Evolutionary conservation across 1,140 invertebrate species (phyloP).

Genomic region (Aphelinus certus): DNA sequence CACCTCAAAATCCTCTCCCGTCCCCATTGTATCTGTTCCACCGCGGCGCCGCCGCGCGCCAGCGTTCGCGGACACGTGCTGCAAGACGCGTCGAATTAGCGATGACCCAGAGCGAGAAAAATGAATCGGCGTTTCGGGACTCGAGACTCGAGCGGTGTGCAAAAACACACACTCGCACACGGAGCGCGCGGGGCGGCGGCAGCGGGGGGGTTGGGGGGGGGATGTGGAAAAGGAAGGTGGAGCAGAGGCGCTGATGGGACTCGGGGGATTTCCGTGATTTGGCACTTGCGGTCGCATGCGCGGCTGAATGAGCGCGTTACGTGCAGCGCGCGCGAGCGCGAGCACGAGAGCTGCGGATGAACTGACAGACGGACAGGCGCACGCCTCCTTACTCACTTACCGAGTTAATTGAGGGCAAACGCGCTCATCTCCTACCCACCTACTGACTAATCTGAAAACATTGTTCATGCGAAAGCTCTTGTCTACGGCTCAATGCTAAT

Average conservation of each 20-base stretch:
- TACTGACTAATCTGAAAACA: conserved; percentile 64
- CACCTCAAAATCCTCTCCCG: too few species aligned
- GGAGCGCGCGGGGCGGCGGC: too few species aligned
- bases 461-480: conserved; percentile 37
- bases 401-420: conserved; percentile 67
- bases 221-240: too few species aligned
- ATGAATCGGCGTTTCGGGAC: too few species aligned
- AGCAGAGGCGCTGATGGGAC: not conserved
- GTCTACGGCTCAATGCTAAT: not conserved
- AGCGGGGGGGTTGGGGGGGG: too few species aligned
- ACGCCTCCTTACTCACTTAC: conserved; percentile 67
- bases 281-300: not conserved
- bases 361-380: conserved; percentile 57
- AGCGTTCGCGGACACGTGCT: too few species aligned
- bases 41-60: too few species aligned
- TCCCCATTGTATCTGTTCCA: too few species aligned
- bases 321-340: conserved; percentile 5
- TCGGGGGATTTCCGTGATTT: conserved; percentile 24
- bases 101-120: too few species aligned
- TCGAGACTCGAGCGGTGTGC: too few species aligned
- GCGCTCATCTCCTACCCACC: conserved; percentile 52
- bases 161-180: too few species aligned
- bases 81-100: too few species aligned
- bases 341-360: conserved; percentile 49
- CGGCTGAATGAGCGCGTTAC: not conserved